Evolutionary conservation across 1,140 invertebrate genomes (phyloP), one percentile per base, ranked within the genome.

Genomic region (Atta cephalotes): DNA sequence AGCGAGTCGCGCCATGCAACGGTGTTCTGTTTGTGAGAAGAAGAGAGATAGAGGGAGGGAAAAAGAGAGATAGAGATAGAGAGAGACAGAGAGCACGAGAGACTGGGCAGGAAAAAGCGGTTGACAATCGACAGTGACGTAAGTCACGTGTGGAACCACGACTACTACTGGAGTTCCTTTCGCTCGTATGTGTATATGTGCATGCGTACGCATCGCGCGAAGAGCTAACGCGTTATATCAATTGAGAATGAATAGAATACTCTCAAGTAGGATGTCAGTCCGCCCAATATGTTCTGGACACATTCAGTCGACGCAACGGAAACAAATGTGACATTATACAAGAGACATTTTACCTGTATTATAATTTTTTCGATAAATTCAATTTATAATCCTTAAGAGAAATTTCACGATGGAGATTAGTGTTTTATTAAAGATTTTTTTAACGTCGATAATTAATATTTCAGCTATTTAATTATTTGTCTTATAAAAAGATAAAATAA

Each of bases 81-180:
- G 53, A 76, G 78, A 88, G 86, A 87, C 28, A 76, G 85, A 89
- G 21, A 49, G 65, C 58, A 39, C 39, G 65, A 86, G 79, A 78
- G 81, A 88, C 65, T 70, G 84, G 86, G 68, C 86, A 53, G 16
- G 51, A 45, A 76, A 88, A 90, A 92, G 87, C 87, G 93, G 91
- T 92, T 88, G 91, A 90, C 89, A 86, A 90, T 90, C 89, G 71
- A 35, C 60, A 70, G 60, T 90, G 89, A 90, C 89, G 89, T 82
- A 90, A 90, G 89, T 81, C 68, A 39, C 65, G 71, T 66, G 66
- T 84, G 31, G 18, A 65, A 65, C 60, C 70, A 84, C 88, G 89
- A 90, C 85, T 80, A 63, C 82, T 78, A 63, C 39, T 87, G 62
- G 79, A 79, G 66, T 78, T 87, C 70, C 88, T 88, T 76, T 86